Base-by-base conservation (phyloP, 1,140 invertebrate species). In the Calliphora vicina region DNA sequence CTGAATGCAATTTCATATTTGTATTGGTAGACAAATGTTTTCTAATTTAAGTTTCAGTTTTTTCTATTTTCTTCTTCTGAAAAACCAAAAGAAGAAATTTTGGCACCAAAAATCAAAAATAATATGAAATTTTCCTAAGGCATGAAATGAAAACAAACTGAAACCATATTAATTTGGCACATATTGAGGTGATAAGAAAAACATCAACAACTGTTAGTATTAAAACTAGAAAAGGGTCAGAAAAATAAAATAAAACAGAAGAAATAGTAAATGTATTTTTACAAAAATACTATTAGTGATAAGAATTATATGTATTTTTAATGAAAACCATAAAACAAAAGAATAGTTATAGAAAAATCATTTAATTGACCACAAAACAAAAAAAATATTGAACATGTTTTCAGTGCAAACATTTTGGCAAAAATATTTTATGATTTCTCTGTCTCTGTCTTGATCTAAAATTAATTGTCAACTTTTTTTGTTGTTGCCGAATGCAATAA, bases 171-270 rank as follows among this genome's bases (percentile, higher is more conserved):
- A 67, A 67, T 25, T 67, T 67, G 61, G 61, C 61, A 67, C 61
- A 67, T 67, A 67, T 67, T 67, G 61, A 67, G 61, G 61, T 67
- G 61, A 67, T 67, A 67, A 67, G 61, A 67, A 67, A 67, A 23
- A 23, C 61, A 67, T n/a, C 50, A 57, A 57, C 50, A 57, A 15
- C 50, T n/a, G n/a, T n/a, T 17, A 15, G 4, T 57, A 10, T 2
- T 4, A 35, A 35, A 35, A 35, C 2, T 35, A 8, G 35, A 35
- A 35, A 35, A 35, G 1, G 35, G 6, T 35, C 35, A 35, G 29
- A 35, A 35, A 35, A 35, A 2, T 35, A 35, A 35, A 50, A 50
- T 6, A 17, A 13, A 50, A 43, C 42, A 43, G 42, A 5, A 43
- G 12, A 5, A 50, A 50, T 50, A 50, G 0, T 6, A 43, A 43